These are phyloP conservation scores for Polyommatus iphigenia DNA, from an alignment of 2,888 invertebrate genomes.

Conservation along the genomic window DNA sequence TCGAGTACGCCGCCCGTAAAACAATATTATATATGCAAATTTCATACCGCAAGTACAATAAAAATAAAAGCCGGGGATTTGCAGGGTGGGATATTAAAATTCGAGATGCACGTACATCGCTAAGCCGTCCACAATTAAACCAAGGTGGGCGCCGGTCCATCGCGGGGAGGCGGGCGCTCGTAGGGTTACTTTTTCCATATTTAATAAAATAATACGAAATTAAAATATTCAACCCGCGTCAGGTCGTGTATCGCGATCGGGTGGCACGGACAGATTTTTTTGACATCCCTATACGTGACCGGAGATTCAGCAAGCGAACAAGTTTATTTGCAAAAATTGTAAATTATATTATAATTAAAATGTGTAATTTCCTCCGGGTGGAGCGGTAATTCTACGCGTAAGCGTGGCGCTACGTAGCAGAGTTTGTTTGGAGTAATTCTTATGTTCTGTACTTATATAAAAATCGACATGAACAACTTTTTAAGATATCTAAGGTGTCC, in stretches of 20 bases:
- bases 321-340: slow-evolving; percentile 61
- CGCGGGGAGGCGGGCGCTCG: slow-evolving; percentile 47
- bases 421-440: neutral
- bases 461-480: neutral
- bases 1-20: slow-evolving; percentile 38
- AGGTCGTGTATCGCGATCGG: slow-evolving; percentile 72
- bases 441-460: neutral
- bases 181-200: slow-evolving; percentile 62
- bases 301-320: slow-evolving; percentile 44
- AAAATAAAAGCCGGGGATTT: slow-evolving; percentile 65
- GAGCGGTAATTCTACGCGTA: neutral
- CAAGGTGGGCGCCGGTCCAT: slow-evolving; percentile 54
- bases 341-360: slow-evolving; percentile 33
- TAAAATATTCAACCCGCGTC: slow-evolving; percentile 73
- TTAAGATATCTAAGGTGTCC: neutral
- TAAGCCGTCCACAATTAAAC: slow-evolving; percentile 50
- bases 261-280: slow-evolving; percentile 69
- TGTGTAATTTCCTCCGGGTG: slow-evolving; percentile 7
- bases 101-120: slow-evolving; percentile 57
- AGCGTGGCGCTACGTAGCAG: neutral
- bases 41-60: slow-evolving; percentile 59
- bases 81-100: slow-evolving; percentile 65
- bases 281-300: slow-evolving; percentile 72
- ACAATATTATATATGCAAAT: slow-evolving; percentile 55
- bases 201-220: slow-evolving; percentile 70